Conservation (phyloP, 2,888 invertebrate species). For the Leptopilina myrica region DNA sequence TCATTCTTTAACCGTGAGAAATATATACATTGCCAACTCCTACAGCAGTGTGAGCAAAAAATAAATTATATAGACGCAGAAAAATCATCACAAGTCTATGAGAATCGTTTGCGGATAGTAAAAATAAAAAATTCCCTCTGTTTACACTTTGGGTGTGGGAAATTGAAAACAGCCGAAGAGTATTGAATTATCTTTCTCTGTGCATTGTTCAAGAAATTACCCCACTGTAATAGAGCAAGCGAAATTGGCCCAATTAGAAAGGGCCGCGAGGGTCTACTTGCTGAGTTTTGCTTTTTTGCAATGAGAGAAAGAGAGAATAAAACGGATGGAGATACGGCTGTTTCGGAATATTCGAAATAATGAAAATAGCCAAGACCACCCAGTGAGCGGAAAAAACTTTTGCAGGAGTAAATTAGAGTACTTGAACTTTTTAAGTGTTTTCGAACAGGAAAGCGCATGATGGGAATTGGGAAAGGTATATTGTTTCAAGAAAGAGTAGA, state of each 20-base stretch:
- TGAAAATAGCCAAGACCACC: conserved; percentile 52
- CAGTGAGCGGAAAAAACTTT: conserved; percentile 29
- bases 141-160: conserved; percentile 16
- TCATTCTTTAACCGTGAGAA: too few relatives aligned
- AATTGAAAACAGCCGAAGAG: conserved; percentile 6
- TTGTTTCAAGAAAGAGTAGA: conserved; percentile 15
- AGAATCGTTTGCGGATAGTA: not conserved
- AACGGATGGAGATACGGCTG: conserved; percentile 42
- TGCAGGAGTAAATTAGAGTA: conserved; percentile 19
- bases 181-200: conserved; percentile 6
- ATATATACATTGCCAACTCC: too few relatives aligned
- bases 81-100: not conserved
- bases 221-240: conserved; percentile 48
- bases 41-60: too few relatives aligned
- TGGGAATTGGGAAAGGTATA: conserved; percentile 16
- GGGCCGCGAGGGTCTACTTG: conserved; percentile 42
- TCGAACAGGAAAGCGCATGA: not conserved
- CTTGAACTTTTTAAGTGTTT: conserved; percentile 3
- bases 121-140: not conserved
- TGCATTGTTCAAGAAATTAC: conserved; percentile 34
- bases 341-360: conserved; percentile 53
- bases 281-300: conserved; percentile 24
- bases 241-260: conserved; percentile 53
- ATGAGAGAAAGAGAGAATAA: conserved; percentile 40
- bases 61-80: too few relatives aligned